A percentile compares a stretch with the other conserved stretches of the same genome.
These are phyloP conservation scores for Halichoeres trimaculatus DNA, from an alignment of 2,113 vertebrate species.

Conservation along the genomic window DNA sequence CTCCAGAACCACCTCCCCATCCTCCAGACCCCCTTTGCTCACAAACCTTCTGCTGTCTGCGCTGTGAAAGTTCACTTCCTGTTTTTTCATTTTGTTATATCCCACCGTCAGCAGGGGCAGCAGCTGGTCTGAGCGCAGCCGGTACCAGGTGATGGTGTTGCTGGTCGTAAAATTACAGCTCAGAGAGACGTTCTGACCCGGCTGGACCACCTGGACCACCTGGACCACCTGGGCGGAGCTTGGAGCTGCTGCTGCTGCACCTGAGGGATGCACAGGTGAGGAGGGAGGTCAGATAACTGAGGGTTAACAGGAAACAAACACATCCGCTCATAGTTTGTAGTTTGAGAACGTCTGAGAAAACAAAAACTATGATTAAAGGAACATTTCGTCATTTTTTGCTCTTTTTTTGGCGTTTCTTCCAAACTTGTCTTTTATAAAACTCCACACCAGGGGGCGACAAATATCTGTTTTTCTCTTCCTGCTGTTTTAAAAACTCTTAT, in stretches of 20 bases:
- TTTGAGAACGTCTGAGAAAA: too few relatives aligned
- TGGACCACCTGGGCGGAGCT: conserved; percentile 3
- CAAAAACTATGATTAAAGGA: too few relatives aligned
- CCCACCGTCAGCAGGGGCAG: conserved; percentile 33
- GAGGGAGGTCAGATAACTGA: too few relatives aligned
- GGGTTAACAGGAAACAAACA: too few relatives aligned
- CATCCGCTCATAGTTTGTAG: too few relatives aligned
- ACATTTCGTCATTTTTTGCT: too few relatives aligned
- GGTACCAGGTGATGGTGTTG: conserved; percentile 22
- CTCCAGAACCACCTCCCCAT: not conserved
- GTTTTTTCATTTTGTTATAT: rapidly evolving
- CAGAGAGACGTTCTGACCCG: conserved; percentile 44
- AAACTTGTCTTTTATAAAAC: too few relatives aligned
- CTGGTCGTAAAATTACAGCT: conserved; percentile 28
- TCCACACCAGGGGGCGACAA: too few relatives aligned
- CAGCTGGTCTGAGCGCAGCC: conserved; percentile 35
- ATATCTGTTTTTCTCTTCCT: too few relatives aligned
- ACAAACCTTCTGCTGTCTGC: rapidly evolving
- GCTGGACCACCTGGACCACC: conserved; percentile 7
- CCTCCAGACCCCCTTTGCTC: rapidly evolving
- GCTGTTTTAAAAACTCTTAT: too few relatives aligned
- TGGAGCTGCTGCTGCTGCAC: conserved; percentile 12
- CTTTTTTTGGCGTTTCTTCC: too few relatives aligned
- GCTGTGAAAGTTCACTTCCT: rapidly evolving
- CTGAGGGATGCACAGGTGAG: conserved; percentile 44